Base-by-base conservation (phyloP, 2,888 invertebrate species). In the Smittia sp. region DNA sequence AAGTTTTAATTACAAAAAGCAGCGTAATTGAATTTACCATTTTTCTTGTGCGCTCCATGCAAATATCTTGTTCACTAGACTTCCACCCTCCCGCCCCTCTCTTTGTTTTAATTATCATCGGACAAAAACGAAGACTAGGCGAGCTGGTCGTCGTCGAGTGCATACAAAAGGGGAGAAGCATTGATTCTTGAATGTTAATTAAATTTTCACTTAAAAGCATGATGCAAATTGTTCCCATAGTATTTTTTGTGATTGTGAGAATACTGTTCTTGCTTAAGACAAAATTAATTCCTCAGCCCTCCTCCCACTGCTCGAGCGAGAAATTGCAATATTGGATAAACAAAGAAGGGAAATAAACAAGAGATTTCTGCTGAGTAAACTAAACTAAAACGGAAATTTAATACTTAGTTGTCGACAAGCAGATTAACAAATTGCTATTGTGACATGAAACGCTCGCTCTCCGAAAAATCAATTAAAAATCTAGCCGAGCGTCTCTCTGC, bases 1-100 rank as follows among this genome's bases (percentile, higher is more conserved):
- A 62, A 72, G 39, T 58, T 72, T 72, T 72, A 72, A 72, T 72
- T 72, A 72, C 72, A 72, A 72, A 62, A 58, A 62, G 62, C 72
- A 69, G 52, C 27, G 69, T 54, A 69, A 69, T 69, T 69, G 69
- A 69, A 69, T 72, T 72, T 62, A 27, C 63, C 18, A 63, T 63
- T 58, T 63, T 58, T 24, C 18, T 46, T 9, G 3, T 32, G 13
- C 68, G 41, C 52, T 72, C 39, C 27, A 72, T 72, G 72, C 38
- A 72, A 72, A 72, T 72, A 62, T 72, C 63, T 15, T 58, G 58
- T 27, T 20, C n/a, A 38, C 62, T 58, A 25, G 25, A 58, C 54
- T 54, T 58, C 7, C 22, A 22, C n/a, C n/a, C 58, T 3, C 18
- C 58, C 58, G 22, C 58, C 58, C 22, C 3, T 20, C 22, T 58